Percentiles rank a stretch among this genome's conserved stretches.
Evolutionary conservation across 2,888 invertebrate genomes (phyloP).

Genomic region (Himalopsyche kuldschensis): DNA sequence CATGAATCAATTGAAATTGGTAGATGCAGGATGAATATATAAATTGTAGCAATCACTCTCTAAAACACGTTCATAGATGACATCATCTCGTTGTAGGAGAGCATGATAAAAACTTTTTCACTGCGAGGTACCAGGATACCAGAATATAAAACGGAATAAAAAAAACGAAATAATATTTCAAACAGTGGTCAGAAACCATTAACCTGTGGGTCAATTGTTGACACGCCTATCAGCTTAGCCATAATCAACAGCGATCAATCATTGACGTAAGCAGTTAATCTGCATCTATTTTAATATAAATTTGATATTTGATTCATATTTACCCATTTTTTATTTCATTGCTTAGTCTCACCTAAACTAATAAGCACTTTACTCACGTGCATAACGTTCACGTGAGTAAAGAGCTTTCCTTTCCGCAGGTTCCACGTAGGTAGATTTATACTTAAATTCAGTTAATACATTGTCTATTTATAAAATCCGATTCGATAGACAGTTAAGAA

Average conservation of each 20-base stretch:
- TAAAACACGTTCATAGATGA: conserved; percentile 18
- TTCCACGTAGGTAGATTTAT: too few relatives aligned
- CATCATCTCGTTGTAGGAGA: conserved; percentile 10
- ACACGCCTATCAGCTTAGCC: neutral
- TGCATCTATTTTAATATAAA: too few relatives aligned
- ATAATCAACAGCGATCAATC: neutral
- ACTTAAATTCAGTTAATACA: too few relatives aligned
- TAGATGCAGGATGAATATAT: neutral
- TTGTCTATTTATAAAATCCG: too few relatives aligned
- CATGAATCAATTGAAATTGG: neutral
- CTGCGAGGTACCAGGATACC: conserved; percentile 5
- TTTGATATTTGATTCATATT: too few relatives aligned
- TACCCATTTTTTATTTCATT: too few relatives aligned
- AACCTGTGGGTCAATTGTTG: neutral
- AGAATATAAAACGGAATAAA: neutral
- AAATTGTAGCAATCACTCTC: conserved; percentile 8
- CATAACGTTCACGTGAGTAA: too few relatives aligned
- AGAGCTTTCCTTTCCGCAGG: too few relatives aligned
- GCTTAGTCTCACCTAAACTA: too few relatives aligned
- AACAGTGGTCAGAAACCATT: neutral
- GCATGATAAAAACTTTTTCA: conserved; percentile 6
- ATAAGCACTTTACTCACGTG: too few relatives aligned
- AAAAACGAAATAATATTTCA: conserved; percentile 16
- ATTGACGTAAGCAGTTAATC: too few relatives aligned
- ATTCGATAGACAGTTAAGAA: too few relatives aligned